Conservation (phyloP, 2,113 vertebrate genomes). For the Scophthalmus maximus region DNA sequence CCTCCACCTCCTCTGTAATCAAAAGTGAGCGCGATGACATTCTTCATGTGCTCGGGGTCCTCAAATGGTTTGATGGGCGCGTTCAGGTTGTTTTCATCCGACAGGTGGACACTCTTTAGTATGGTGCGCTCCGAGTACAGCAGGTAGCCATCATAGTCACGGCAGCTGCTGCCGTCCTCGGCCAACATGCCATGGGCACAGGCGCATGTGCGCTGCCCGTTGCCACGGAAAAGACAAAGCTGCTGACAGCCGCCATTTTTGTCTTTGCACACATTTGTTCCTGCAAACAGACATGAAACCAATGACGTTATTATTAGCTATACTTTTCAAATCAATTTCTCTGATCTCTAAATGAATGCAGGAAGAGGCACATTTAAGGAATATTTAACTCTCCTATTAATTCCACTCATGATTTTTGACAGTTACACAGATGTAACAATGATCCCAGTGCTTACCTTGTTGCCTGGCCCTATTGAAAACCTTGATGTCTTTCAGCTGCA, state of each 20-base stretch:
- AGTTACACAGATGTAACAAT: not conserved
- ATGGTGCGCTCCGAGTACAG: constrained; percentile 97
- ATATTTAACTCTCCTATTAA: too few species aligned
- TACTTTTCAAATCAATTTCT: not conserved
- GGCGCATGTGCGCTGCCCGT: constrained; percentile 86
- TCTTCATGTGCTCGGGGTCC: constrained; percentile 97
- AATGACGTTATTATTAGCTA: not conserved
- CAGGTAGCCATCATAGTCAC: constrained; percentile 94
- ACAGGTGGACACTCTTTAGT: constrained; percentile 97
- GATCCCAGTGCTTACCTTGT: constrained; percentile 82
- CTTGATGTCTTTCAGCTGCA: constrained; percentile 99
- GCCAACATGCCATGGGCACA: constrained; percentile 95
- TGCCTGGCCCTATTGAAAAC: constrained; percentile 96
- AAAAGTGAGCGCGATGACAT: constrained; percentile 94
- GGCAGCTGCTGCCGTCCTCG: constrained; percentile 87
- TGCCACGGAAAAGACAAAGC: constrained; percentile 92
- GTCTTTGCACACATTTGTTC: constrained; percentile 92
- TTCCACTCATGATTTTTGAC: too few species aligned
- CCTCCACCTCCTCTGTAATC: constrained; percentile 90
- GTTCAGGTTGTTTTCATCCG: constrained; percentile 94
- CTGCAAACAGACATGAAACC: constrained; percentile 69
- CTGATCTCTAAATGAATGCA: too few species aligned
- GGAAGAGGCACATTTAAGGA: too few species aligned
- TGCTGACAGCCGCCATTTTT: constrained; percentile 94
- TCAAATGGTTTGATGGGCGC: constrained; percentile 96